Percentiles rank a stretch among this genome's conserved stretches.
phyloP scores from a whole-genome alignment of 2,888 invertebrate genomes.

The Drosophila atripex region DNA sequence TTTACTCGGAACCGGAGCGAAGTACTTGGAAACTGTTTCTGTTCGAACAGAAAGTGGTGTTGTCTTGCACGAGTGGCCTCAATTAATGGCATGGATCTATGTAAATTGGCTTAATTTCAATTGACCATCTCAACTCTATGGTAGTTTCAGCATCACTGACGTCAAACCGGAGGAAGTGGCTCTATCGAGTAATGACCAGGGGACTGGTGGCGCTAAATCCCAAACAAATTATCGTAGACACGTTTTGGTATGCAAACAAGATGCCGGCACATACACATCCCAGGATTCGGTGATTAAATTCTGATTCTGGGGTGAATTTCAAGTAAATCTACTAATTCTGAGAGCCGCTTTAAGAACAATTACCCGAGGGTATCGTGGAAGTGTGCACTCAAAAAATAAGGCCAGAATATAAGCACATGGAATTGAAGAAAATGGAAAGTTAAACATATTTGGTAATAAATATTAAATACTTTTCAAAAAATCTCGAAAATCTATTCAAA shows the following conservation, averaged over 20 bases:
- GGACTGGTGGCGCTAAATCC: conserved; percentile 48
- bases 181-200: background rate
- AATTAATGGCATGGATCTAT: conserved; percentile 44
- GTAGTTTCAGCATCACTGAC: conserved; percentile 31
- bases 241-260: conserved; percentile 52
- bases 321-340: conserved; percentile 23
- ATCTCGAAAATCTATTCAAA: too few species aligned
- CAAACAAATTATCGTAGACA: conserved; percentile 63
- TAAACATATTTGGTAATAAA: too few species aligned
- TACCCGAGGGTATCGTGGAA: conserved; percentile 16
- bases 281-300: conserved; percentile 27
- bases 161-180: conserved; percentile 18
- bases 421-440: conserved; percentile 33
- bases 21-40: conserved; percentile 11
- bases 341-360: conserved; percentile 41
- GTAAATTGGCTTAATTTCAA: conserved; percentile 55
- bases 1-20: conserved; percentile 9
- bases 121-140: conserved; percentile 38
- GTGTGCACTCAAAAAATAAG: conserved; percentile 9
- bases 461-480: too few species aligned
- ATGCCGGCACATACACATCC: conserved; percentile 9
- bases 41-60: conserved; percentile 15
- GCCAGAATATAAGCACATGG: conserved; percentile 9
- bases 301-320: conserved; percentile 23
- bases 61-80: conserved; percentile 38